These are phyloP conservation scores for Centropus bengalensis DNA, from an alignment of 2,113 vertebrate species.

Conservation along the genomic window DNA sequence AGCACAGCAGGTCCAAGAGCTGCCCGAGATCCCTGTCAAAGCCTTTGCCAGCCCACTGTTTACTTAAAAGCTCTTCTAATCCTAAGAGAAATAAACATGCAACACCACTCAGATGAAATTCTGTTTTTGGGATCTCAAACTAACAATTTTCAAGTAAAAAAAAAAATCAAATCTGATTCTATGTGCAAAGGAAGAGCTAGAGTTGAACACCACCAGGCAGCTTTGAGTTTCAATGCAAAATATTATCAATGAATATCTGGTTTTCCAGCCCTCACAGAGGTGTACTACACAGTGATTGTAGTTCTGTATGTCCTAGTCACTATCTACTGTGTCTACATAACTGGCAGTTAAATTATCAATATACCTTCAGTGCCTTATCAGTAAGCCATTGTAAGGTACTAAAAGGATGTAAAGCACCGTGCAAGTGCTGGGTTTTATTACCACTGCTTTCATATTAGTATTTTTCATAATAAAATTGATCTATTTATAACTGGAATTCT, in stretches of 20 bases:
- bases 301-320: neutral
- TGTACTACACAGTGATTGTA: neutral
- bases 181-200: neutral
- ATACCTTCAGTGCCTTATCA: neutral
- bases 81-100: conserved; percentile 73
- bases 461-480: neutral
- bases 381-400: neutral
- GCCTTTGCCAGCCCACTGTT: conserved; percentile 89
- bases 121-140: neutral
- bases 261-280: neutral
- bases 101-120: neutral
- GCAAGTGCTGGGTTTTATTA: neutral
- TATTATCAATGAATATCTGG: neutral
- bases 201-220: neutral
- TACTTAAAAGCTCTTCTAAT: conserved; percentile 82
- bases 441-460: neutral
- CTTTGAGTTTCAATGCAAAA: neutral
- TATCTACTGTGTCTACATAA: neutral
- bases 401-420: neutral
- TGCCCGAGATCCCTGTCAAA: conserved; percentile 84
- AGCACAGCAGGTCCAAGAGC: conserved; percentile 76
- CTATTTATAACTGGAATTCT: neutral
- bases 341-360: neutral
- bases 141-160: neutral
- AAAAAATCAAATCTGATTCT: neutral